Evolutionary conservation across 1,140 invertebrate species (phyloP), one percentile per base, ranked within the genome.

Genomic region (Heliothis virescens): DNA sequence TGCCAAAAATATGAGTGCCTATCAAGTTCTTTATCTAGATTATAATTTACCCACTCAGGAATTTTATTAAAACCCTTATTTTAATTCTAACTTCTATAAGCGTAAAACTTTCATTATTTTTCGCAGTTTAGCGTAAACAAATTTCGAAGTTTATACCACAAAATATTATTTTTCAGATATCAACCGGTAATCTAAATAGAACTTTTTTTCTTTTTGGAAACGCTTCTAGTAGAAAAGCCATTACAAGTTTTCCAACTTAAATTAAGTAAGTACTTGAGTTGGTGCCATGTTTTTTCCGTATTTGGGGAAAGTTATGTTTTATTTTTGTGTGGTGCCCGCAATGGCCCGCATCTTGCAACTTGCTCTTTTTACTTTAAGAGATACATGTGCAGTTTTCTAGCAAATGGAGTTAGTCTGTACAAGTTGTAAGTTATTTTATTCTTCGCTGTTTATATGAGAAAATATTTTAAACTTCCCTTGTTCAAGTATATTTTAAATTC

Each of bases 161-260:
- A 72, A 72, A 57, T 53, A 57, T 72, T 55, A 76, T 63, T 62
- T 53, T 26, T 65, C 41, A 53, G 47, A 53, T 63, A 76, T 76
- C n/a, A 76, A 18, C 48, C 50, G 47, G 60, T 76, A 76, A 65
- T 63, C 74, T 63, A 76, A 69, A 77, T 47, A 69, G 9, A 67
- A 65, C 29, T 67, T 77, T 48, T n/a, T 78, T 65, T 67, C 16
- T 75, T 55, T 69, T 78, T 29, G 75, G 34, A 34, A 13, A 59
- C 29, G 63, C n/a, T 69, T 16, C 52, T 15, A 21, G 41, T 57
- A 78, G 57, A 55, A 78, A 78, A 78, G 75, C 63, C 57, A 78
- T 78, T 69, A 78, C 62, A 53, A 78, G 62, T 78, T 78, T 29
- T 7, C 52, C 34, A 78, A 78, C 75, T 78, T 78, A 78, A 78